Evolutionary conservation across 1,140 invertebrate genomes (phyloP), one percentile per base, ranked within the genome.

Genomic region (Polypedilum pembai): DNA sequence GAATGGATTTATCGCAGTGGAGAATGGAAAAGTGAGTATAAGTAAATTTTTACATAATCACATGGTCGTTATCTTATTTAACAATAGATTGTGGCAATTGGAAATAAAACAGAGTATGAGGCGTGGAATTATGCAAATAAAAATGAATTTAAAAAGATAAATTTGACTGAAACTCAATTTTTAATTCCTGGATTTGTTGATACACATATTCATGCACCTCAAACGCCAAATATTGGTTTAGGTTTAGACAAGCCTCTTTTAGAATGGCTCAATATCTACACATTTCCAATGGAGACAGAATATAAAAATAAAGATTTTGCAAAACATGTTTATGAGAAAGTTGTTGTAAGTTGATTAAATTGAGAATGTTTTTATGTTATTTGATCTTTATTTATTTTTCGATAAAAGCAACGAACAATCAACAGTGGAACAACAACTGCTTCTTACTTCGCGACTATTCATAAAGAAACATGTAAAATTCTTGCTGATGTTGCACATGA

Each of bases 131-230:
- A 21, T 12, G 65, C 8, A 69, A 3, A 20, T 7, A 69, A 69
- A 69, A 7, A 69, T 18, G 10, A 5, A 7, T 69, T 69, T 21
- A 18, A 18, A 1, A 18, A 69, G 18, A 7, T 69, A 18, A n/a
- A 69, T 10, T 18, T 69, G 3, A 18, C 65, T 0, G 65, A 69
- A 8, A 69, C 17, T 74, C 87, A 95, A 83, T 91, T 95, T 80
- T 78, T 96, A 5, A 89, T 94, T 77, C 94, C 94, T 4, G 95
- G 95, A 3, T 89, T 97, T 75, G 86, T 95, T 4, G 95, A 97
- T 80, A 90, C 90, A 12, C 95, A 97, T 78, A 91, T 93, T 69
- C 95, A 97, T 85, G 92, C 93, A 0, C 90, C 92, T 1, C 95
- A 96, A 82, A 91, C 91, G 78, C 90, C 92, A 1, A 95, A 95